A percentile compares a stretch with the other conserved stretches of the same genome.
These are phyloP conservation scores for Epinotia bilunana DNA, from an alignment of 2,888 invertebrate genomes.

Conservation along the genomic window DNA sequence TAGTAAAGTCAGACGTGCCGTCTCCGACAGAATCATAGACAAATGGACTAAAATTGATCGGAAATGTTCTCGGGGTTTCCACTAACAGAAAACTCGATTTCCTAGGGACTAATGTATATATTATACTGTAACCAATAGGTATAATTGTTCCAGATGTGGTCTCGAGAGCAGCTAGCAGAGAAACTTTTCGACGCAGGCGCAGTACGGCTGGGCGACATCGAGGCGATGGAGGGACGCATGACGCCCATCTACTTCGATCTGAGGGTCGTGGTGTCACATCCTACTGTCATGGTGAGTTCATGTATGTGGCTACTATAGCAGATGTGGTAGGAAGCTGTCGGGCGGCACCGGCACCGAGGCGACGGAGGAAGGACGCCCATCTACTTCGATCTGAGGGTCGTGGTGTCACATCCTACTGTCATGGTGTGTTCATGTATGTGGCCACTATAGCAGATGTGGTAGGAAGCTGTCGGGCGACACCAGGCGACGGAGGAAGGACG, in stretches of 20 bases:
- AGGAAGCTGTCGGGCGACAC: too few relatives aligned
- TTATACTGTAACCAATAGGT: background rate
- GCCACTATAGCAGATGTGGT: too few relatives aligned
- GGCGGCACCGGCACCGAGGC: conserved; percentile 96
- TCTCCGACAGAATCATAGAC: too few relatives aligned
- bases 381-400: conserved; percentile 96
- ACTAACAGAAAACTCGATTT: too few relatives aligned
- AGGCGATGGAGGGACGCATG: conserved; percentile 94
- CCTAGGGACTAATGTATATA: too few relatives aligned
- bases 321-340: too few relatives aligned
- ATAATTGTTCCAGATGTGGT: conserved; percentile 54
- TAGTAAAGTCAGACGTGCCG: too few relatives aligned
- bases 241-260: conserved; percentile 98
- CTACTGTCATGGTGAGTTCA: conserved; percentile 89
- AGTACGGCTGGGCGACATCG: conserved; percentile 96
- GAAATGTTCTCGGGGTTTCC: too few relatives aligned
- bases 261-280: conserved; percentile 94
- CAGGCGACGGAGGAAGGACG: conserved; percentile 93
- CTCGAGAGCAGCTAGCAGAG: conserved; percentile 86
- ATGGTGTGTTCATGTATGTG: conserved; percentile 85
- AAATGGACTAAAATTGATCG: too few relatives aligned
- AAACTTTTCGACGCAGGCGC: conserved; percentile 90
- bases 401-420: conserved; percentile 94
- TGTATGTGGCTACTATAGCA: too few relatives aligned
- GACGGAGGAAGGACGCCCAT: conserved; percentile 95